Conservation (phyloP, 2,797 vertebrate species). For the Myripristis murdjan region DNA sequence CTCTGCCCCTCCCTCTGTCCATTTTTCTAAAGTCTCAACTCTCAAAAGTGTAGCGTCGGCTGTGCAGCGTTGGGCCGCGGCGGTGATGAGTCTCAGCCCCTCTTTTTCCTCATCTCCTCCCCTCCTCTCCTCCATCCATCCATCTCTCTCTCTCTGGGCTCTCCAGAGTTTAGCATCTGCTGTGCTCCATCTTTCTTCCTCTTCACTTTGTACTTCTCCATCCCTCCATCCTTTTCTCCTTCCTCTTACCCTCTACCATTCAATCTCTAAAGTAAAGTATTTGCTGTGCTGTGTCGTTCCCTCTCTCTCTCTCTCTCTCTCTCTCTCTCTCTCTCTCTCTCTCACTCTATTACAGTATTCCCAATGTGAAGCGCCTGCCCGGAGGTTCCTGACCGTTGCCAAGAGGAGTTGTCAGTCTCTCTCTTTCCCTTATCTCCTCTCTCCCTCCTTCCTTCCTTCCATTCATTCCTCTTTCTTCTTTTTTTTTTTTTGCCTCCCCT, state of each 20-base stretch:
- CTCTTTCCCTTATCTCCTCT: neutral
- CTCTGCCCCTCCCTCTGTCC: conserved; percentile 20
- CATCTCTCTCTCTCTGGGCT: conserved; percentile 18
- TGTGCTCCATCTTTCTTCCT: conserved; percentile 18
- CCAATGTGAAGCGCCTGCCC: conserved; percentile 28
- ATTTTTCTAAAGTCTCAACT: conserved; percentile 18
- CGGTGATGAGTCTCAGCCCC: conserved; percentile 37
- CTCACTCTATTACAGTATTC: conserved; percentile 55
- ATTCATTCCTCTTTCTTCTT: conserved; percentile 9
- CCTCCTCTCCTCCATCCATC: conserved; percentile 8
- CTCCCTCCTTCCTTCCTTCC: conserved; percentile 22
- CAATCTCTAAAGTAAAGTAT: conserved; percentile 46
- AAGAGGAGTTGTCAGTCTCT: conserved; percentile 25
- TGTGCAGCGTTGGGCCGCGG: conserved; percentile 36
- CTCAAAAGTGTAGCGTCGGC: conserved; percentile 40
- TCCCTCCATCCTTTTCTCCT: conserved; percentile 21
- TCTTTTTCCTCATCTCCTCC: conserved; percentile 23
- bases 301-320: too few species aligned
- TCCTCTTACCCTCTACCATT: conserved; percentile 48
- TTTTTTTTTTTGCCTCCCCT: too few species aligned
- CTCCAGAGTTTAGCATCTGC: neutral
- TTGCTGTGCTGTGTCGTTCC: conserved; percentile 28
- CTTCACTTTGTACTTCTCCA: neutral
- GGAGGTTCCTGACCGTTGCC: neutral
- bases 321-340: conserved; percentile 44